phyloP scores from a whole-genome alignment of 2,113 vertebrate species.

The Ammodytes dubius region DNA sequence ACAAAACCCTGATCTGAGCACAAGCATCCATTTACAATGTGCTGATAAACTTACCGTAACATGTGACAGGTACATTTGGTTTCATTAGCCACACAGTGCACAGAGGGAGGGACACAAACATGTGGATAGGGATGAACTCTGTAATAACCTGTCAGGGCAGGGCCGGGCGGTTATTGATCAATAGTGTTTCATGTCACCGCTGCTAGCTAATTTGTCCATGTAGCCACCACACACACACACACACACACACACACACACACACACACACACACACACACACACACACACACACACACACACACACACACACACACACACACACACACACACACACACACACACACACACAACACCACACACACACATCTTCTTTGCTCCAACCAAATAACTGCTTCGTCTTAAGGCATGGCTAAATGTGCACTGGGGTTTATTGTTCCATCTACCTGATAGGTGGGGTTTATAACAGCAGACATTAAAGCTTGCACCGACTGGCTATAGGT shows the following conservation, averaged over 20 bases:
- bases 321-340: neutral
- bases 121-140: neutral
- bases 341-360: no score
- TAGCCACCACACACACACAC: neutral
- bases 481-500: slow-evolving; percentile 46
- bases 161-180: neutral
- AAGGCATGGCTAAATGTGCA: neutral
- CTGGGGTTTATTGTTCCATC: neutral
- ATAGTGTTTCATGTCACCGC: neutral
- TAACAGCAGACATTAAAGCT: slow-evolving; percentile 19
- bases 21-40: neutral
- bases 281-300: neutral
- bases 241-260: neutral
- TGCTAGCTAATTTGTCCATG: neutral
- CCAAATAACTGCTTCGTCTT: slow-evolving; percentile 9
- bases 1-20: neutral
- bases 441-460: neutral
- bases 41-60: no score
- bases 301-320: neutral
- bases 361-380: neutral
- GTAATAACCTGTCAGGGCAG: neutral
- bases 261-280: neutral
- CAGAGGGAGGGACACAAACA: neutral
- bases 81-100: neutral
- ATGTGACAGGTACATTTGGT: neutral